phyloP scores from a whole-genome alignment of 2,797 vertebrate genomes.

The Psittacula derbiana region DNA sequence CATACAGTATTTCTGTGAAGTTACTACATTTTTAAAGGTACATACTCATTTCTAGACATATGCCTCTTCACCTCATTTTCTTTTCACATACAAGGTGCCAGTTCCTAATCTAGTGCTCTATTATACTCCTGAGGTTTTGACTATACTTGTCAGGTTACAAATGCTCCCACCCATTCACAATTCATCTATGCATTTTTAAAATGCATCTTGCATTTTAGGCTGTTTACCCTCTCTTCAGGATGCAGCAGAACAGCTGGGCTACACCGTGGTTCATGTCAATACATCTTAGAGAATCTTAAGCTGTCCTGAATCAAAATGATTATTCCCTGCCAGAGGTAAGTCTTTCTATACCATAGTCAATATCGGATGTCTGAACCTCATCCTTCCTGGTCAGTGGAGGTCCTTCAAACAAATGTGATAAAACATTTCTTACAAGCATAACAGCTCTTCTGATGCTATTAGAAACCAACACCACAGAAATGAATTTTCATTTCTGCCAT shows the following conservation, averaged over 20 bases:
- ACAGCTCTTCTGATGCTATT: neutral
- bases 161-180: neutral
- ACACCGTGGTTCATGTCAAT: neutral
- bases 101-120: neutral
- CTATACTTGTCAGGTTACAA: neutral
- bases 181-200: neutral
- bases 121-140: neutral
- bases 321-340: neutral
- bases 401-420: neutral
- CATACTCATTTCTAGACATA: neutral
- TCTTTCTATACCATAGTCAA: neutral
- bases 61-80: neutral
- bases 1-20: neutral
- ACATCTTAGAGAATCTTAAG: neutral
- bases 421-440: neutral
- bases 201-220: neutral
- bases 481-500: neutral
- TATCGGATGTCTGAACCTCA: neutral
- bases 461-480: neutral
- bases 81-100: neutral
- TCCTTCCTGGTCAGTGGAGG: accelerated
- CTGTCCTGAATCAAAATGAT: neutral
- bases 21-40: neutral
- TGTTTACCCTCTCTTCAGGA: neutral
- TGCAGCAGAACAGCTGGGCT: neutral